These are phyloP conservation scores for Cecidostiba fungosa DNA, from an alignment of 2,888 invertebrate genomes.

Conservation along the genomic window DNA sequence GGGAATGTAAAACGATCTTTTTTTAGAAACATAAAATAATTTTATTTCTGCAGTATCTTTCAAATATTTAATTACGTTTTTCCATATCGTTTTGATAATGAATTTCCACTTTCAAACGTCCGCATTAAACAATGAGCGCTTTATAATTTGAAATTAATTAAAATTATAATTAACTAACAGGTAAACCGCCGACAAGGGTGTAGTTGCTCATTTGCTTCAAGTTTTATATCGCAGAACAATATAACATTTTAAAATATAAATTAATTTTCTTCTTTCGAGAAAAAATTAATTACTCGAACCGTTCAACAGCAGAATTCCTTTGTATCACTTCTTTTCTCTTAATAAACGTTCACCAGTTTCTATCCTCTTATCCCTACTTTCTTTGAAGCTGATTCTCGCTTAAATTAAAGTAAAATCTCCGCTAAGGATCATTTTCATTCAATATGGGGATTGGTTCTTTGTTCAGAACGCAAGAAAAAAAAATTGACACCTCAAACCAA, in stretches of 20 bases:
- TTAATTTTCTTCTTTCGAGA: background rate
- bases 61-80: too few species aligned
- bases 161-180: background rate
- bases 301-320: constrained; percentile 17
- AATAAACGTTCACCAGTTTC: constrained; percentile 21
- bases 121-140: too few species aligned
- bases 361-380: background rate
- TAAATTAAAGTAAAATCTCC: constrained; percentile 20
- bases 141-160: background rate
- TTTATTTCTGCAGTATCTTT: too few species aligned
- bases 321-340: constrained; percentile 7
- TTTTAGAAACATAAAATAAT: background rate
- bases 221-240: too few species aligned
- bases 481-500: too few species aligned
- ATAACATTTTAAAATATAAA: background rate
- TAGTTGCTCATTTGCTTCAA: too few species aligned
- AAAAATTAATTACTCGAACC: constrained; percentile 29
- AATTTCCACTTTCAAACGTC: too few species aligned
- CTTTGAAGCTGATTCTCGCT: constrained; percentile 24
- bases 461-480: too few species aligned
- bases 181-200: background rate
- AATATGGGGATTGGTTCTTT: too few species aligned
- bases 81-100: too few species aligned
- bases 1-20: background rate
- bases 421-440: too few species aligned